Base-by-base conservation (phyloP, 35 echinoderm and acorn worm genomes). In the Heliocidaris tuberculata region DNA sequence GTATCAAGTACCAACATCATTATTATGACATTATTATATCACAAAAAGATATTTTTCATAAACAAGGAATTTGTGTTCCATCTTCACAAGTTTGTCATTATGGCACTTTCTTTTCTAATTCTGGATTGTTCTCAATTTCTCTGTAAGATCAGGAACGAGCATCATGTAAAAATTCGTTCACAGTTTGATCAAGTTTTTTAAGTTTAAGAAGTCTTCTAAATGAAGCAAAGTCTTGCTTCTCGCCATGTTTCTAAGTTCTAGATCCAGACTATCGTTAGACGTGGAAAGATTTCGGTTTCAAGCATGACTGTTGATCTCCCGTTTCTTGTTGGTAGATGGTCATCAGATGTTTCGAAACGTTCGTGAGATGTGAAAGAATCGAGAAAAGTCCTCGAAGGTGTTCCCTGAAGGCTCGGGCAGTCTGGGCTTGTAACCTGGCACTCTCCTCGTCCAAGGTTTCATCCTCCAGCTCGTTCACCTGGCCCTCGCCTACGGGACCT, bases 351-450 rank as follows among this genome's bases (percentile, higher is more conserved):
- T 99, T 95, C 9, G 96, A 96, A 92, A 99, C 95, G 31, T 97
- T 85, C 60, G 98, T 99, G 35, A 99, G 90, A 47, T 99, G 98
- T 60, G 97, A 88, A 29, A 99, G 95, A 12, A 96, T 90, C 30
- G 92, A 95, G 60, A 97, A 97, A 85, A 99, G 96, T 85, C 98
- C 98, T n/a, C 88, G 94, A 32, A 99, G 94, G 89, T 99, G 98
- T 95, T 99, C 94, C 59, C 97, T 97, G 78, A 99, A 99, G 31
- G 96, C 93, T 17, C 95, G 54, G 6, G 98, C 98, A 5, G 97
- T 97, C 29, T 50, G 13, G 16, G 91, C 50, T n/a, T 93, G 91
- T 30, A 93, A 48, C 48, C 50, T 49, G 4, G 50, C 91, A 48
- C 91, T 93, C 24, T 85, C 94, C 11, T 70, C 91, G 12, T 94